phyloP scores from a whole-genome alignment of 2,113 vertebrate genomes.

The Carettochelys insculpta region DNA sequence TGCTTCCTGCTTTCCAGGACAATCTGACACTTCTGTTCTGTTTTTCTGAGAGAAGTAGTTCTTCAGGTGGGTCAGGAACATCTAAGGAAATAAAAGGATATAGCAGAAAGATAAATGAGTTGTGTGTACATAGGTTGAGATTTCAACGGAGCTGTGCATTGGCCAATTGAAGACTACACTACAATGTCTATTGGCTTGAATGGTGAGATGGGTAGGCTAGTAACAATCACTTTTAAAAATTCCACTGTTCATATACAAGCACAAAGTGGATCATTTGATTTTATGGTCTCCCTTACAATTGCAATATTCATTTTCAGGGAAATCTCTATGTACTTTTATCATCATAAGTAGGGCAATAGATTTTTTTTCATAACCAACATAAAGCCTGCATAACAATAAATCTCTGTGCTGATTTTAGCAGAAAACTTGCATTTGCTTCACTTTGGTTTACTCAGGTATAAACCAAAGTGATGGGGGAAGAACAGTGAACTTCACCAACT shows the following conservation, averaged over 20 bases:
- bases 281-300: not conserved
- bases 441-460: not conserved
- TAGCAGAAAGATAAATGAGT: not conserved
- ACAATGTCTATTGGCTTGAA: not conserved
- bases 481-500: not conserved
- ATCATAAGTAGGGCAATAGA: not conserved
- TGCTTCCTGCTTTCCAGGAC: constrained; percentile 87
- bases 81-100: constrained; percentile 72
- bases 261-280: not conserved
- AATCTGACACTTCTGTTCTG: constrained; percentile 86
- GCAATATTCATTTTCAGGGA: not conserved
- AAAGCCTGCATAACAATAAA: not conserved
- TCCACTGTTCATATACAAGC: not conserved
- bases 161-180: not conserved
- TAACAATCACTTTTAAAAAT: not conserved
- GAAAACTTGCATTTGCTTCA: not conserved
- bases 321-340: not conserved
- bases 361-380: not conserved
- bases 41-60: constrained; percentile 84
- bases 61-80: constrained; percentile 86
- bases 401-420: not conserved
- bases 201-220: not conserved
- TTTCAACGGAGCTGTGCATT: not conserved
- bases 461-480: not conserved
- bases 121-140: fast-evolving